Conservation (phyloP, 2,888 invertebrate species). For the Conops quadrifasciatus region DNA sequence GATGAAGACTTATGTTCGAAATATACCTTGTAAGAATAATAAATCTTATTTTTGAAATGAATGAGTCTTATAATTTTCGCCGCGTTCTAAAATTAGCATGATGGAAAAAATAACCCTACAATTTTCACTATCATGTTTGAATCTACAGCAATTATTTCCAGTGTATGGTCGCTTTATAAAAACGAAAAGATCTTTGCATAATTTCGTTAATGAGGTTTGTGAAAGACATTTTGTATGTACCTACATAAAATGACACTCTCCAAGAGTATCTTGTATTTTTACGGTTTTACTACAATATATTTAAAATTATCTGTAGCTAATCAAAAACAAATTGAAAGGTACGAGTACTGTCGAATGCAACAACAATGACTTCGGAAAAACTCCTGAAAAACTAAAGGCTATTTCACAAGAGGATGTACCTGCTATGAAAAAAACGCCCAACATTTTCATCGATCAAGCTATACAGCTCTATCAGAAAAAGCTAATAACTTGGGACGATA, state of each 20-base stretch:
- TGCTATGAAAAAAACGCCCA: conserved; percentile 41
- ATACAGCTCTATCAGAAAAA: conserved; percentile 43
- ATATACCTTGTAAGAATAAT: conserved; percentile 36
- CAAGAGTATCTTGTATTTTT: too few species aligned
- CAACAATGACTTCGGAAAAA: not conserved
- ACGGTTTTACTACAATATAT: not conserved
- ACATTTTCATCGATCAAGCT: conserved; percentile 49
- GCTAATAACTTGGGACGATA: conserved; percentile 43
- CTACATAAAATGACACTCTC: not conserved
- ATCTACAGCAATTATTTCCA: not conserved
- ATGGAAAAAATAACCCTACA: not conserved
- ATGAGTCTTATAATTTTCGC: not conserved
- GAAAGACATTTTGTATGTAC: not conserved
- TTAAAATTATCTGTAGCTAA: conserved; percentile 10
- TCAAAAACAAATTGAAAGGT: not conserved
- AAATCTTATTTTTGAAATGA: not conserved
- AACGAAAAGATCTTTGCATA: conserved; percentile 1
- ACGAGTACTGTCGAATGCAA: not conserved
- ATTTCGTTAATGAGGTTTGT: conserved; percentile 18
- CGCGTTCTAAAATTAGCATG: not conserved
- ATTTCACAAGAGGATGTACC: not conserved
- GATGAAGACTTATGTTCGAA: conserved; percentile 31
- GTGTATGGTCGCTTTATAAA: not conserved
- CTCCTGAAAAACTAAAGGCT: not conserved
- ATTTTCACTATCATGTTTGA: not conserved